phyloP scores from a whole-genome alignment of 2,797 vertebrate species.

The Erethizon dorsatum region DNA sequence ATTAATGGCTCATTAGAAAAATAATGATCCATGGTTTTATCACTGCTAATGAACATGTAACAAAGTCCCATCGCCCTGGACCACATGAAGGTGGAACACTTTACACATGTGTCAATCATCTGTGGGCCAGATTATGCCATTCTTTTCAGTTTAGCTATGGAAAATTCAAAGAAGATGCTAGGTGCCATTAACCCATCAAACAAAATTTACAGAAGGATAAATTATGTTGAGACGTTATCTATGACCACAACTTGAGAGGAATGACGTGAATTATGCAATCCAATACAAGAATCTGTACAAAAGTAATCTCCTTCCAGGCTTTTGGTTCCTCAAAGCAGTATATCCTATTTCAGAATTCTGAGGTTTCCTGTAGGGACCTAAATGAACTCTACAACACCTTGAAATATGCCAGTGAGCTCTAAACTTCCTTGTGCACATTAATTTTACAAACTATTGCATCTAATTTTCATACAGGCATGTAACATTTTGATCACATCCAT shows the following conservation, averaged over 20 bases:
- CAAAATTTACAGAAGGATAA: slow-evolving; percentile 84
- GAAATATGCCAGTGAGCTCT: slow-evolving; percentile 10
- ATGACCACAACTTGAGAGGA: slow-evolving; percentile 87
- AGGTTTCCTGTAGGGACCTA: slow-evolving; percentile 85
- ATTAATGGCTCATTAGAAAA: slow-evolving; percentile 69
- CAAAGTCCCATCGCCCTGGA: neutral
- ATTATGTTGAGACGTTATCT: slow-evolving; percentile 86
- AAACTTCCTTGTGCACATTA: neutral
- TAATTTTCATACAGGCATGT: neutral
- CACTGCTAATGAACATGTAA: slow-evolving; percentile 31
- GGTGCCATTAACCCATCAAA: slow-evolving; percentile 88
- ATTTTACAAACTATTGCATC: neutral
- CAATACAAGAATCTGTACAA: slow-evolving; percentile 86
- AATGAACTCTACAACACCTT: neutral
- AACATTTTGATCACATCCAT: neutral
- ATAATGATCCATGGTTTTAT: neutral
- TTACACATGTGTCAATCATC: neutral
- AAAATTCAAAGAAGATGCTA: slow-evolving; percentile 86
- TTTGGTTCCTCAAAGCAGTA: slow-evolving; percentile 87
- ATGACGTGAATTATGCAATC: slow-evolving; percentile 87
- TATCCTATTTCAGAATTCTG: slow-evolving; percentile 83
- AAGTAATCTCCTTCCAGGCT: slow-evolving; percentile 88
- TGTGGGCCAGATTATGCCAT: neutral
- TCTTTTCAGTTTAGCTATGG: slow-evolving; percentile 25
- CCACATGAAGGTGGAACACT: neutral